These are phyloP conservation scores for Temnothorax longispinosus DNA, from an alignment of 1,140 invertebrate genomes.

Conservation along the genomic window DNA sequence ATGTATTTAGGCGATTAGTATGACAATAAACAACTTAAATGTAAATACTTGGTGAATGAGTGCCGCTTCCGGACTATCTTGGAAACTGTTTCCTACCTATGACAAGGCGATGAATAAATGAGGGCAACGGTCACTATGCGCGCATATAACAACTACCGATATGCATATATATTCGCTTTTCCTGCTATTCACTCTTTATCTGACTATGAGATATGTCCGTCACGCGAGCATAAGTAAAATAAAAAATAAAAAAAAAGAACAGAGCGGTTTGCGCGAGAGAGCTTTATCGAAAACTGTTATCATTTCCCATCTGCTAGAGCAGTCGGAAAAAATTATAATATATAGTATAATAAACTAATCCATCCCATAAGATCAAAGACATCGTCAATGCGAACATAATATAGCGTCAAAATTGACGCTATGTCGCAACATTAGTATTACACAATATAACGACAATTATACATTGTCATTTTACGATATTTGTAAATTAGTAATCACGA, in stretches of 20 bases:
- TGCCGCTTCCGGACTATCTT: conserved; percentile 19
- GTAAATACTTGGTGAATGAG: conserved; percentile 20
- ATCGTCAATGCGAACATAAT: background rate
- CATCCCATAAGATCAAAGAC: background rate
- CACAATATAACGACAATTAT: background rate
- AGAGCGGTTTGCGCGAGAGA: background rate
- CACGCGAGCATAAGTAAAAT: background rate
- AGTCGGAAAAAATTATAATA: background rate
- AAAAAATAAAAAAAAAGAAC: background rate
- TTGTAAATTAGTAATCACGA: background rate
- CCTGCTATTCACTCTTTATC: conserved; percentile 14
- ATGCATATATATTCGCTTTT: conserved; percentile 29
- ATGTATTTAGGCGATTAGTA: conserved; percentile 3
- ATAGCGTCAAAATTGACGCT: background rate
- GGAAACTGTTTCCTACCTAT: conserved; percentile 27
- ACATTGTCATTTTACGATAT: background rate
- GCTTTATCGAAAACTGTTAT: background rate
- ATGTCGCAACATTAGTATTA: background rate
- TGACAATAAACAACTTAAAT: background rate
- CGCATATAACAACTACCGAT: conserved; percentile 9
- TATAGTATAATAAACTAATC: background rate
- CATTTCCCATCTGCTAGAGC: background rate
- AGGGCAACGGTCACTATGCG: conserved; percentile 40
- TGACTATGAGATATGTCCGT: background rate
- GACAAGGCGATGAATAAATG: conserved; percentile 26